A percentile compares a stretch with the other conserved stretches of the same genome.
Conservation (phyloP, 2,888 invertebrate genomes). For the Drosophila cracens region DNA sequence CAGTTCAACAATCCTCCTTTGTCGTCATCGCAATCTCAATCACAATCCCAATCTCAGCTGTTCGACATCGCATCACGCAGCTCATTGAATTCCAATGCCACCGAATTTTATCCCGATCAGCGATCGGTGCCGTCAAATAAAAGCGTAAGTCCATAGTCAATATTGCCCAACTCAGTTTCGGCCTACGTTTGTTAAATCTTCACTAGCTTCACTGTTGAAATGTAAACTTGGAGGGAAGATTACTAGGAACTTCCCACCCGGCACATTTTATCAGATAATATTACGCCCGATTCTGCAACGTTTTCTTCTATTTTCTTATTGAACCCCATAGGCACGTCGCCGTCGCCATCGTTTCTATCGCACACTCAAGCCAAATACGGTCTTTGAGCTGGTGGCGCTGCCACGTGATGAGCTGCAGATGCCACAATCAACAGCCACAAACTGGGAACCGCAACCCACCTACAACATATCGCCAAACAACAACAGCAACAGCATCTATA, state of each 20-base stretch:
- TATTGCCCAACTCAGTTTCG: neutral
- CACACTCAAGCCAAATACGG: slow-evolving; percentile 26
- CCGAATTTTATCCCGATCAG: slow-evolving; percentile 23
- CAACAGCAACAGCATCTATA: neutral
- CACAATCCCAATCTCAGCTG: slow-evolving; percentile 3
- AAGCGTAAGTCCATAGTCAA: slow-evolving; percentile 23
- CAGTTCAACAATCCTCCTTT: neutral
- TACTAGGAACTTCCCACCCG: neutral
- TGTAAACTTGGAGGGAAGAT: neutral
- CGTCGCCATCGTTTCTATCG: slow-evolving; percentile 48
- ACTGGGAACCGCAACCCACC: slow-evolving; percentile 3
- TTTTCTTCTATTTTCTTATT: neutral
- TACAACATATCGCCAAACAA: neutral
- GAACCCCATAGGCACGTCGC: slow-evolving; percentile 34
- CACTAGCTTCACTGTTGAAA: neutral
- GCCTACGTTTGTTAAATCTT: neutral
- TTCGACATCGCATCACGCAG: slow-evolving; percentile 13
- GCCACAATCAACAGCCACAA: neutral
- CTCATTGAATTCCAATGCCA: slow-evolving; percentile 43
- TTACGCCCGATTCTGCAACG: neutral
- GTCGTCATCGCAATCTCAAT: slow-evolving; percentile 4
- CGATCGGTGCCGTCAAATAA: neutral
- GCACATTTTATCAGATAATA: neutral
- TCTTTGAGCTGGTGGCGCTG: slow-evolving; percentile 37
- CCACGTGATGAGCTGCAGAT: neutral